phyloP scores from a whole-genome alignment of 1,140 invertebrate species.

The Pseudobourletiella spinata region DNA sequence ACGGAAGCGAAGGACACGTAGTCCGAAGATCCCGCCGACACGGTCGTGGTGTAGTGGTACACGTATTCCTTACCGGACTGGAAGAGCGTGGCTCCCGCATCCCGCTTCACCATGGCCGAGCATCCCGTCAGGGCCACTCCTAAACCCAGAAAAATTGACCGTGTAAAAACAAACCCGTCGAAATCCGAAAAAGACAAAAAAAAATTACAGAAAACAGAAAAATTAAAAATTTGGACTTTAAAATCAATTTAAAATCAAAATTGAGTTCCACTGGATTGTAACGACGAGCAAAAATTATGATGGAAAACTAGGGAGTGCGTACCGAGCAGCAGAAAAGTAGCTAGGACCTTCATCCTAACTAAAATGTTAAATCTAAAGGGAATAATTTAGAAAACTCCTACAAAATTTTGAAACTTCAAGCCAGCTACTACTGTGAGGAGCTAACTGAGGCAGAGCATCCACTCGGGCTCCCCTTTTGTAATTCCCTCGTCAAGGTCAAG shows the following conservation, averaged over 20 bases:
- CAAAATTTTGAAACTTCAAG: background rate
- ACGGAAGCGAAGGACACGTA: constrained; percentile 26
- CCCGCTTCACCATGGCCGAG: constrained; percentile 26
- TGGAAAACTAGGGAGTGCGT: constrained; percentile 6
- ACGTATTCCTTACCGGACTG: constrained; percentile 29
- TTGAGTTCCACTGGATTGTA: background rate
- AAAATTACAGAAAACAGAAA: constrained; percentile 8
- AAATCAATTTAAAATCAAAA: constrained; percentile 9
- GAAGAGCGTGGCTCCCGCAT: constrained; percentile 21
- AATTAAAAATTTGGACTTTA: constrained; percentile 2
- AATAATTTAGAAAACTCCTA: background rate
- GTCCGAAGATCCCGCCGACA: constrained; percentile 27
- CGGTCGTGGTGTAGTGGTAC: constrained; percentile 18
- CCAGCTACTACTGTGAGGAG: background rate
- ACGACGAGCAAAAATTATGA: background rate
- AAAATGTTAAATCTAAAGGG: background rate
- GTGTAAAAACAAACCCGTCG: background rate
- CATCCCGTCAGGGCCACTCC: constrained; percentile 22
- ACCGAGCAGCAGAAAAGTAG: constrained; percentile 22
- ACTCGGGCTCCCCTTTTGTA: constrained; percentile 11
- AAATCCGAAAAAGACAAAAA: background rate
- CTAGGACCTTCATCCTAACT: constrained; percentile 26
- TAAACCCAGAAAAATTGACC: background rate
- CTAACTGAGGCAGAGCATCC: constrained; percentile 17
- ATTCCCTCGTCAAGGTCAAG: constrained; percentile 12